These are phyloP conservation scores for Drosophila pruinosa DNA, from an alignment of 1,140 invertebrate genomes.

Conservation along the genomic window DNA sequence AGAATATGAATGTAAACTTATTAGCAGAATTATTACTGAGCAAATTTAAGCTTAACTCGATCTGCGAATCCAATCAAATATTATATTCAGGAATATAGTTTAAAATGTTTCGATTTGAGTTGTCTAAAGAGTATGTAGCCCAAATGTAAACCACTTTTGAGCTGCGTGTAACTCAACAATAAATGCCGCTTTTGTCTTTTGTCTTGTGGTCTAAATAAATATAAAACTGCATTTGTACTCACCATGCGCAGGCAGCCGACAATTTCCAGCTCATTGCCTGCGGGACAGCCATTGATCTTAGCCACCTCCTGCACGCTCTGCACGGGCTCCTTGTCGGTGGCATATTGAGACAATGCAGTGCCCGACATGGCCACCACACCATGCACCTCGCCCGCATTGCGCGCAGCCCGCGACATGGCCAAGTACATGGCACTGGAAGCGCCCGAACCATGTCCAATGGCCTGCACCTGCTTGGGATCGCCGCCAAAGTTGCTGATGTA, in stretches of 20 bases:
- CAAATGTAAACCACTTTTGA: too few species aligned
- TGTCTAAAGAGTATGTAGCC: too few species aligned
- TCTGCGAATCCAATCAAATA: too few species aligned
- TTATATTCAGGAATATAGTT: too few species aligned
- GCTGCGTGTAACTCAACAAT: too few species aligned
- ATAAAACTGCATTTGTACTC: slow-evolving; percentile 1
- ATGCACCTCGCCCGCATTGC: slow-evolving; percentile 83
- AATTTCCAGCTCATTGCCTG: slow-evolving; percentile 83
- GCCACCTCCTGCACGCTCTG: slow-evolving; percentile 84
- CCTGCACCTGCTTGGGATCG: slow-evolving; percentile 86
- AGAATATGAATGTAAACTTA: too few species aligned
- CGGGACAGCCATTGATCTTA: slow-evolving; percentile 84
- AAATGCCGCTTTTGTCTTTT: too few species aligned
- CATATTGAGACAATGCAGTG: slow-evolving; percentile 86
- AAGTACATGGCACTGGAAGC: slow-evolving; percentile 86
- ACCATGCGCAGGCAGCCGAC: slow-evolving; percentile 85
- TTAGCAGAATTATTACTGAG: too few species aligned
- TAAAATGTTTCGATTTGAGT: too few species aligned
- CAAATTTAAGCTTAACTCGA: too few species aligned
- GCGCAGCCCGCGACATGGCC: slow-evolving; percentile 84
- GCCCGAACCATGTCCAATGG: slow-evolving; percentile 88
- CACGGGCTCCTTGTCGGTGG: slow-evolving; percentile 85
- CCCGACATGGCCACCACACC: slow-evolving; percentile 88
- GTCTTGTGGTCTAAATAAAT: background rate
- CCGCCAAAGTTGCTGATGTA: slow-evolving; percentile 89